Conservation (phyloP, 2,888 invertebrate genomes). For the Cheilosia grossa region DNA sequence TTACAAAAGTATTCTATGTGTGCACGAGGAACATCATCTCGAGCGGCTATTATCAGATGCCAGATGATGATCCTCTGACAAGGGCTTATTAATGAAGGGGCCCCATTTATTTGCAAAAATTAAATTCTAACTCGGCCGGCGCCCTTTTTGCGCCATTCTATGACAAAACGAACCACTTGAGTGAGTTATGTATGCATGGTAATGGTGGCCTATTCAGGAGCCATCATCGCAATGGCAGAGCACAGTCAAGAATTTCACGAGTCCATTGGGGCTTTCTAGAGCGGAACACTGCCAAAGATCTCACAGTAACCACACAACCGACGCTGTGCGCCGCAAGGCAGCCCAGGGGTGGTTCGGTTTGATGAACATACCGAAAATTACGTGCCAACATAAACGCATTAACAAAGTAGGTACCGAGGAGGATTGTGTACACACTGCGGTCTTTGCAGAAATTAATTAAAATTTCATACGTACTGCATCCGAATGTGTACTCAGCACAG, state of each 20-base stretch:
- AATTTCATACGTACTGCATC: slow-evolving; percentile 73
- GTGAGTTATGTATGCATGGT: slow-evolving; percentile 30
- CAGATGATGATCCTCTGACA: slow-evolving; percentile 27
- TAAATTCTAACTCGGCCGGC: slow-evolving; percentile 29
- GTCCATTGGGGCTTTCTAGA: slow-evolving; percentile 67
- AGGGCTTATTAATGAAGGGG: slow-evolving; percentile 53
- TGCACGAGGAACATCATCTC: slow-evolving; percentile 32
- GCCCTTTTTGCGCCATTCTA: slow-evolving; percentile 8
- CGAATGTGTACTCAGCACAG: slow-evolving; percentile 55
- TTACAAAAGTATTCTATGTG: slow-evolving; percentile 1
- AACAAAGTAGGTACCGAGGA: slow-evolving; percentile 18
- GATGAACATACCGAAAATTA: slow-evolving; percentile 65
- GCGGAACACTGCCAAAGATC: slow-evolving; percentile 29
- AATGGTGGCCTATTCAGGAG: slow-evolving; percentile 13
- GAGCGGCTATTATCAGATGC: slow-evolving; percentile 64
- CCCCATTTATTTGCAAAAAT: slow-evolving; percentile 60
- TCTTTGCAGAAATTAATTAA: slow-evolving; percentile 72
- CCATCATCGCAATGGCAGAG: slow-evolving; percentile 2
- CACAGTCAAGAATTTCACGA: slow-evolving; percentile 60
- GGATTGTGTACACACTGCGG: slow-evolving; percentile 36
- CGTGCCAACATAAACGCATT: slow-evolving; percentile 67
- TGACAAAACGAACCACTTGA: slow-evolving; percentile 11
- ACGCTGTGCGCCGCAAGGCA: not conserved
- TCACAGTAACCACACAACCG: not conserved
- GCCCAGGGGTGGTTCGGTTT: slow-evolving; percentile 34